Evolutionary conservation across 1,140 invertebrate species (phyloP), one percentile per base, ranked within the genome.

Genomic region (Antheraea mylitta): DNA sequence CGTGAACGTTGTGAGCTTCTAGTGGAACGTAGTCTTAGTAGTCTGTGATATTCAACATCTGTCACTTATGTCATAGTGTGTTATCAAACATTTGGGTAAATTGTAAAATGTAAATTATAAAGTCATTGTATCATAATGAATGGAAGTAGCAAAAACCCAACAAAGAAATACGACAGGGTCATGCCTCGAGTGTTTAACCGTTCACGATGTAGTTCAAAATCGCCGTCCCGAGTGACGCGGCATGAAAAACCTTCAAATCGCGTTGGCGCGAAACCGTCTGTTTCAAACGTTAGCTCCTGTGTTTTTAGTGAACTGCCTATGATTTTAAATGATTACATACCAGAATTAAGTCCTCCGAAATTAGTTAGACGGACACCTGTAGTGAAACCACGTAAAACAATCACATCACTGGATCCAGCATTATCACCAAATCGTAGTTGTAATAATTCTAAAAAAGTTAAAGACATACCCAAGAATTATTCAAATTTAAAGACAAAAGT

Each of bases 221-320:
- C 80, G 9, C 80, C 62, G 71, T 77, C 77, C 64, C 74, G 18
- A 45, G 83, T 91, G 48, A 83, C 69, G 61, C 79, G 83, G 13
- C 86, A 90, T 69, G 77, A 83, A 68, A 74, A 71, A 59, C 70
- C 72, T 10, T 74, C 78, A 48, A 75, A 71, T 60, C 68, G 73
- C 65, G 42, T 83, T 87, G 86, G 87, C 87, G 89, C 76, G 72
- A 90, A 89, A 83, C 64, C 77, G 37, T 83, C 81, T 72, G 74
- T 72, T 82, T 85, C 84, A 67, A 85, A 83, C 64, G 74, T 79
- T 64, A 75, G 70, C 63, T 79, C 79, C 37, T 68, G 76, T 79
- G 75, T 79, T 73, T 86, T 77, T 73, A 85, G 68, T 74, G 87
- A 91, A 70, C 78, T 91, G 53, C 89, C 89, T 19, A 67, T 78